Conservation (phyloP, 2,888 invertebrate genomes). For the Oscheius sp. region DNA sequence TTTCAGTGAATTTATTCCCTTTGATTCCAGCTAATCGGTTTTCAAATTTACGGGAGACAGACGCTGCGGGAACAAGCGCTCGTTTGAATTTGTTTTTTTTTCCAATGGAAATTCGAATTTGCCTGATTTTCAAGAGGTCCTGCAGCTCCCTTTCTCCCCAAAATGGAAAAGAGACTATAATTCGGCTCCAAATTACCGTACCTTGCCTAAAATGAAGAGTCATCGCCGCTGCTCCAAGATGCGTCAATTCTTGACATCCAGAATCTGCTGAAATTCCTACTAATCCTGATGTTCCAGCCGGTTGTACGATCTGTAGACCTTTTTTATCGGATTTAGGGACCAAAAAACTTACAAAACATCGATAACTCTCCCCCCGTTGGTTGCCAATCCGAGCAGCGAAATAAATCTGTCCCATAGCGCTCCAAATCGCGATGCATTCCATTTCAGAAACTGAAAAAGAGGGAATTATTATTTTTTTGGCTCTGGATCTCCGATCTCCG, state of each 20-base stretch:
- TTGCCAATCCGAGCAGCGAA: conserved; percentile 50
- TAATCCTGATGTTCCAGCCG: conserved; percentile 42
- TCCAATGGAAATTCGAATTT: too few relatives aligned
- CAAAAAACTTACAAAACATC: conserved; percentile 47
- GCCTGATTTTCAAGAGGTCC: too few relatives aligned
- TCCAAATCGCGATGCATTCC: conserved; percentile 54
- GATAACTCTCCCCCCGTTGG: conserved; percentile 45
- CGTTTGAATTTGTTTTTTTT: too few relatives aligned
- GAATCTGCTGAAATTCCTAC: conserved; percentile 57
- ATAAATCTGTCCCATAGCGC: conserved; percentile 42
- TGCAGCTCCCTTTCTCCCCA: too few relatives aligned
- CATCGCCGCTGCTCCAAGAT: conserved; percentile 50
- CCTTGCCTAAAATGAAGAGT: conserved; percentile 51
- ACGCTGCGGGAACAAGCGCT: too few relatives aligned
- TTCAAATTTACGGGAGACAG: too few relatives aligned
- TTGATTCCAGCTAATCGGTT: too few relatives aligned
- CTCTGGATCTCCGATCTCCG: too few relatives aligned
- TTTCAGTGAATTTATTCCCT: too few relatives aligned
- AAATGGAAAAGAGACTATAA: too few relatives aligned
- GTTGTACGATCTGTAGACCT: conserved; percentile 45
- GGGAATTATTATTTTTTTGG: too few relatives aligned
- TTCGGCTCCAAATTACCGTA: neutral
- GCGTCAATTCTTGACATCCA: conserved; percentile 53
- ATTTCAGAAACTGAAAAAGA: conserved; percentile 46
- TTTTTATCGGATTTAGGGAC: neutral